These are phyloP conservation scores for Mesopsocus fuscifrons DNA, from an alignment of 2,888 invertebrate species.

Conservation along the genomic window DNA sequence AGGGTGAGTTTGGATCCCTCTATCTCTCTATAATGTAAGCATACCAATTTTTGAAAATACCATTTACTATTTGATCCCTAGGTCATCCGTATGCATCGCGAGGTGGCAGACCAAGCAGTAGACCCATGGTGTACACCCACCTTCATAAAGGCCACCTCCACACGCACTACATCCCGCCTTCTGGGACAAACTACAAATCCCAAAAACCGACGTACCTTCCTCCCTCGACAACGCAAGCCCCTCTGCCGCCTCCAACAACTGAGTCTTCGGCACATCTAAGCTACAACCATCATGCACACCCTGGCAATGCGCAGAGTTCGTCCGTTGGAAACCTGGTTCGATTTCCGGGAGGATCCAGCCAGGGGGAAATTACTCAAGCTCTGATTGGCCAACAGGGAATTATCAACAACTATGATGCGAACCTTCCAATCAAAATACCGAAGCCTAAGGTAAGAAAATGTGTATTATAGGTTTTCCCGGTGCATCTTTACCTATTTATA, in stretches of 20 bases:
- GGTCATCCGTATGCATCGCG: constrained; percentile 2
- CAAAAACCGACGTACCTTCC: constrained; percentile 3
- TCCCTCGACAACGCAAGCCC: neutral
- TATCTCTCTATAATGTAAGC: too few species aligned
- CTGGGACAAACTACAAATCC: constrained; percentile 1
- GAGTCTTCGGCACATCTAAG: neutral
- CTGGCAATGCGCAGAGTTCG: neutral
- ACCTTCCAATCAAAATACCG: constrained; percentile 2
- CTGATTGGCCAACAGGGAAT: neutral
- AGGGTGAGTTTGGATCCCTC: neutral
- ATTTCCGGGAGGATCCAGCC: neutral
- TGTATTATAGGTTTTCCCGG: too few species aligned
- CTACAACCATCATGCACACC: neutral
- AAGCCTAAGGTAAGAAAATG: constrained; percentile 1
- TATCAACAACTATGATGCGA: constrained; percentile 6
- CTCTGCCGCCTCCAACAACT: neutral
- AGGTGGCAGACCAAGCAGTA: too few species aligned
- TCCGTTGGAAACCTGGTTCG: neutral
- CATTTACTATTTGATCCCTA: neutral
- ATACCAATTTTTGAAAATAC: too few species aligned
- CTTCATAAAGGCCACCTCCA: constrained; percentile 3
- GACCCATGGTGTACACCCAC: neutral
- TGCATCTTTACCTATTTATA: too few species aligned
- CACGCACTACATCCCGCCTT: constrained; percentile 1
- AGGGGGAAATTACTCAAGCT: constrained; percentile 6